Evolutionary conservation across 2,888 invertebrate genomes (phyloP).

Genomic region (Mythimna ferrago): DNA sequence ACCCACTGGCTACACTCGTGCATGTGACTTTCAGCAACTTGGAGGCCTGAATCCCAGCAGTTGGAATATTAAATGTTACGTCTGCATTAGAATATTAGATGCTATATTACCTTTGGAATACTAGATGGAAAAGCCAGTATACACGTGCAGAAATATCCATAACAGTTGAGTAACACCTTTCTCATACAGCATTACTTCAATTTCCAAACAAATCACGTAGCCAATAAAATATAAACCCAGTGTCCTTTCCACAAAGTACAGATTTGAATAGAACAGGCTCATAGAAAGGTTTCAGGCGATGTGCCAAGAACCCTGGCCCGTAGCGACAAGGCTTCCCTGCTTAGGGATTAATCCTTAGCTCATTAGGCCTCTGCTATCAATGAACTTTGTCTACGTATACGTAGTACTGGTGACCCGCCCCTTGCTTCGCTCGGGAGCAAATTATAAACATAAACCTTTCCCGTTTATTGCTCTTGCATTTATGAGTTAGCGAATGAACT

Average conservation of each 20-base stretch:
- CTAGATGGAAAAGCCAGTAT: neutral
- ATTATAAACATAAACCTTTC: no score
- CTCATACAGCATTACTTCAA: neutral
- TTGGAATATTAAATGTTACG: no score
- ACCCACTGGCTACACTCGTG: no score
- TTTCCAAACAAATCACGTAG: conserved; percentile 29
- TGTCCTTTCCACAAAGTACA: conserved; percentile 26
- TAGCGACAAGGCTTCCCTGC: conserved; percentile 58
- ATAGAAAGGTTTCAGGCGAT: conserved; percentile 57
- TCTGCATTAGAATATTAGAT: no score
- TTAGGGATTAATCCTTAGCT: conserved; percentile 61
- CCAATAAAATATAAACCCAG: conserved; percentile 18
- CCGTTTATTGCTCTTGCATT: no score
- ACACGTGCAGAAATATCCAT: conserved; percentile 7
- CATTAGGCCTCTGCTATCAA: conserved; percentile 52
- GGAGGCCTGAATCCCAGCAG: no score
- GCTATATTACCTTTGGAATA: no score
- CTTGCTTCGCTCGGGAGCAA: no score
- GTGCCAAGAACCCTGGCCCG: conserved; percentile 50
- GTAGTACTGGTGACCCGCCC: neutral
- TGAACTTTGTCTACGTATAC: conserved; percentile 49
- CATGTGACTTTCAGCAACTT: neutral
- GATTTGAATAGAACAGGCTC: conserved; percentile 26
- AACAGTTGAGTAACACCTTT: neutral
- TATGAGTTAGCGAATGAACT: no score